phyloP scores from a whole-genome alignment of 2,113 vertebrate species.

The Neogobius melanostomus region DNA sequence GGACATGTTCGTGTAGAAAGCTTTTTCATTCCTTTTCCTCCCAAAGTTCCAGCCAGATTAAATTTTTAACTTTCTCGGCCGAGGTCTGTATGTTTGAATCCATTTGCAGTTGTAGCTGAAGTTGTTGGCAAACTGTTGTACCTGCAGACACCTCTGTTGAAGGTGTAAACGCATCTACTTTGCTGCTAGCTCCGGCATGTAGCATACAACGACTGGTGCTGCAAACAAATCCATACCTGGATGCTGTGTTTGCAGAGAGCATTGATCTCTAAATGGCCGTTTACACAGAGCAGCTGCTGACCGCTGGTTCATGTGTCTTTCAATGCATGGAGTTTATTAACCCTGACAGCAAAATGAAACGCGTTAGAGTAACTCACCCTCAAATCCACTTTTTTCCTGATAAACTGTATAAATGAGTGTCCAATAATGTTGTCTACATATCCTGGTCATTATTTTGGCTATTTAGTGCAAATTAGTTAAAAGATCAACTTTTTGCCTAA shows the following conservation, averaged over 20 bases:
- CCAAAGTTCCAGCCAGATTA: too few species aligned
- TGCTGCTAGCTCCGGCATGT: background rate
- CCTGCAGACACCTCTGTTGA: constrained; percentile 6
- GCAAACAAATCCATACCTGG: constrained; percentile 35
- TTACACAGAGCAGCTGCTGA: constrained; percentile 26
- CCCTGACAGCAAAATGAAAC: background rate
- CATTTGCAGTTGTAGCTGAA: background rate
- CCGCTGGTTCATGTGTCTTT: constrained; percentile 26
- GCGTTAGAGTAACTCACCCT: too few species aligned
- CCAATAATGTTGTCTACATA: too few species aligned
- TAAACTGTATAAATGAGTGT: too few species aligned
- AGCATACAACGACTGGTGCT: background rate
- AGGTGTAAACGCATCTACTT: background rate
- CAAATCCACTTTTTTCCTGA: too few species aligned
- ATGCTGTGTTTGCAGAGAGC: constrained; percentile 30
- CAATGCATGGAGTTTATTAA: background rate
- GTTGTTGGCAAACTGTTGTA: constrained; percentile 13
- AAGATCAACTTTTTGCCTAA: too few species aligned
- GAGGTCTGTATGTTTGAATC: background rate
- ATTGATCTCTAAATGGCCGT: constrained; percentile 46
- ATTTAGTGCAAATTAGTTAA: too few species aligned
- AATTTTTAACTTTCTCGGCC: background rate
- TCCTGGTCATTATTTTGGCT: too few species aligned
- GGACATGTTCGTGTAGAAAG: too few species aligned
- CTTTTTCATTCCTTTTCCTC: too few species aligned